Evolutionary conservation across 1,140 invertebrate species (phyloP).

Genomic region (Drosophila nannoptera): DNA sequence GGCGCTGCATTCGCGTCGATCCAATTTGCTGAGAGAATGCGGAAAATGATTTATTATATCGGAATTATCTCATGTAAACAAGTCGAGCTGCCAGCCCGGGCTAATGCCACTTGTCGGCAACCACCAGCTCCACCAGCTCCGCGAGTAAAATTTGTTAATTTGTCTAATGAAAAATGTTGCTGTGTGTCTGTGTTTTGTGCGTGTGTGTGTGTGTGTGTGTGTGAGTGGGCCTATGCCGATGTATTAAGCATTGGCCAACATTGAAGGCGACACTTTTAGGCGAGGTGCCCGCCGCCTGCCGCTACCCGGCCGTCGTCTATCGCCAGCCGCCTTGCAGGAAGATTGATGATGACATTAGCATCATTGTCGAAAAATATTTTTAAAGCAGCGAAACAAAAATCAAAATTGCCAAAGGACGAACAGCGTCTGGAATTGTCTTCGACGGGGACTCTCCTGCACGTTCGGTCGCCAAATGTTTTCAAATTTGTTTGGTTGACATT

Average conservation of each 20-base stretch:
- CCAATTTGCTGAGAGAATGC: slow-evolving; percentile 48
- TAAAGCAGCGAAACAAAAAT: slow-evolving; percentile 45
- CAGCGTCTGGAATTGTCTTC: slow-evolving; percentile 26
- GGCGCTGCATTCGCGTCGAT: slow-evolving; percentile 27
- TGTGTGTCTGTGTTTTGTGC: slow-evolving; percentile 30
- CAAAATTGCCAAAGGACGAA: slow-evolving; percentile 47
- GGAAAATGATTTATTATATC: slow-evolving; percentile 76
- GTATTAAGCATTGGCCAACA: slow-evolving; percentile 36
- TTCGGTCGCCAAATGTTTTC: slow-evolving; percentile 41
- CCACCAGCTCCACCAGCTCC: slow-evolving; percentile 6
- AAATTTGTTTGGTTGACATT: slow-evolving; percentile 58
- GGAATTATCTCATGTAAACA: slow-evolving; percentile 78
- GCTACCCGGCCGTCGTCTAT: slow-evolving; percentile 34
- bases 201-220: slow-evolving; percentile 30
- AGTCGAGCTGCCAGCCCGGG: slow-evolving; percentile 70
- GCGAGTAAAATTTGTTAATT: slow-evolving; percentile 67
- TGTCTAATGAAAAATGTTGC: slow-evolving; percentile 75
- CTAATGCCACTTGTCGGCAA: slow-evolving; percentile 73
- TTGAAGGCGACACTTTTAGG: slow-evolving; percentile 58
- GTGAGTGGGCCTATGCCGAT: slow-evolving; percentile 61
- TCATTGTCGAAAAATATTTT: slow-evolving; percentile 71
- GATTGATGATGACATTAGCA: slow-evolving; percentile 79
- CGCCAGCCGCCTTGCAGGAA: slow-evolving; percentile 48
- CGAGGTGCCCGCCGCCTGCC: slow-evolving; percentile 14
- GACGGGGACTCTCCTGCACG: slow-evolving; percentile 12